Percentiles rank a stretch among this genome's conserved stretches.
phyloP scores from a whole-genome alignment of 2,888 invertebrate species.

The Nymphalis polychloros region DNA sequence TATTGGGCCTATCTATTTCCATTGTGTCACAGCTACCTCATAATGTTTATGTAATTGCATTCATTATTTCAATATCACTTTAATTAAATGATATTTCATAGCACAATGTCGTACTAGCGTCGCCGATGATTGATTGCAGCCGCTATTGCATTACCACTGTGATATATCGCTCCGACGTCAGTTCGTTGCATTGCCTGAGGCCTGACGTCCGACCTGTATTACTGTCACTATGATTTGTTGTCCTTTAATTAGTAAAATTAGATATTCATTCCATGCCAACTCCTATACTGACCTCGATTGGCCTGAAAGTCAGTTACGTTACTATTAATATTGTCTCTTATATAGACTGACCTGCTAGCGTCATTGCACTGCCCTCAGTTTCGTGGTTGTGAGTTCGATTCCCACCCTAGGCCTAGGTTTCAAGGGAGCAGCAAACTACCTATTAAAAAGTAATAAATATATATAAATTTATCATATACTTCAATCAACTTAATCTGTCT shows the following conservation, averaged over 20 bases:
- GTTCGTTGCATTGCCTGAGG: background rate
- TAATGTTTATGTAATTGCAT: background rate
- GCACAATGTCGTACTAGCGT: constrained; percentile 2
- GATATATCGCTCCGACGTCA: constrained; percentile 3
- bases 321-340: no score
- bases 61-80: background rate
- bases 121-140: constrained; percentile 6
- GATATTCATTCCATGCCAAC: background rate
- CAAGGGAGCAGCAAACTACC: no score
- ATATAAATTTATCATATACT: no score
- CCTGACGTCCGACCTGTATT: constrained; percentile 1
- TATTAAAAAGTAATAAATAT: no score
- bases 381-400: no score
- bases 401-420: no score
- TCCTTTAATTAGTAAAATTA: constrained; percentile 11
- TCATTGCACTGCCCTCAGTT: no score
- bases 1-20: no score
- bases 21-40: no score
- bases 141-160: constrained; percentile 5
- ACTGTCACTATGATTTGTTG: constrained; percentile 14
- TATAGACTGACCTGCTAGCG: no score
- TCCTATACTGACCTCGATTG: background rate
- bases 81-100: constrained; percentile 7
- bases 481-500: no score
- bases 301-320: background rate